Percentiles rank a stretch among this genome's conserved stretches.
Conservation (phyloP, 2,113 vertebrate species). For the Sylvilagus bachmani region DNA sequence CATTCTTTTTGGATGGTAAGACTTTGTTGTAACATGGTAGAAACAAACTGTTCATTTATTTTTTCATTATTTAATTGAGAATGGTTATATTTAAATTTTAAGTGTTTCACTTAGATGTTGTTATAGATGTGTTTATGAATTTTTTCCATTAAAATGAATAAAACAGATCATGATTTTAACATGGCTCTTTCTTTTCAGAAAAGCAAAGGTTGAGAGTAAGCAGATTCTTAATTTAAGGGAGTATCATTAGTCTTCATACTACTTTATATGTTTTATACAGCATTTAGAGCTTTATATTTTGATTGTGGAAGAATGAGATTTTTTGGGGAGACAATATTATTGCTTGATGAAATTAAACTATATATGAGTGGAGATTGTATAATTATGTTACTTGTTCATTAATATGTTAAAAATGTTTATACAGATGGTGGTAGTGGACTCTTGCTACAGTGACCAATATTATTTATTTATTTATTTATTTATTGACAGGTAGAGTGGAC, state of each 20-base stretch:
- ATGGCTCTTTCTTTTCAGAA: constrained; percentile 26
- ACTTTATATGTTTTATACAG: neutral
- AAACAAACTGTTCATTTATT: constrained; percentile 16
- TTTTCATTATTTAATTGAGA: neutral
- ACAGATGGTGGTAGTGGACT: neutral
- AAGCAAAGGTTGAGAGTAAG: neutral
- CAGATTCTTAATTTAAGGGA: constrained; percentile 29
- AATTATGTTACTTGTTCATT: neutral
- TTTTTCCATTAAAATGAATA: neutral
- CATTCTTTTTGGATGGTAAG: constrained; percentile 29
- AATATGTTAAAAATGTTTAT: constrained; percentile 20
- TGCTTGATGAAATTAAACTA: constrained; percentile 8
- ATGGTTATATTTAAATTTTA: neutral
- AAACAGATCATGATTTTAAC: neutral
- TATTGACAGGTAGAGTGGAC: no score
- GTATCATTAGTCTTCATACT: neutral
- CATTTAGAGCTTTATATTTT: constrained; percentile 44
- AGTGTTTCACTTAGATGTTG: constrained; percentile 36
- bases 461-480: no score
- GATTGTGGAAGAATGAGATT: constrained; percentile 3
- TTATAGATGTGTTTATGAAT: neutral
- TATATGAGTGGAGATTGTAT: neutral
- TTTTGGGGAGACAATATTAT: neutral
- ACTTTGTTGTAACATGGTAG: constrained; percentile 30
- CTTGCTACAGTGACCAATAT: neutral